A percentile compares a stretch with the other conserved stretches of the same genome.
Conservation (phyloP, 2,888 invertebrate genomes). For the Camptogramma bilineatum region DNA sequence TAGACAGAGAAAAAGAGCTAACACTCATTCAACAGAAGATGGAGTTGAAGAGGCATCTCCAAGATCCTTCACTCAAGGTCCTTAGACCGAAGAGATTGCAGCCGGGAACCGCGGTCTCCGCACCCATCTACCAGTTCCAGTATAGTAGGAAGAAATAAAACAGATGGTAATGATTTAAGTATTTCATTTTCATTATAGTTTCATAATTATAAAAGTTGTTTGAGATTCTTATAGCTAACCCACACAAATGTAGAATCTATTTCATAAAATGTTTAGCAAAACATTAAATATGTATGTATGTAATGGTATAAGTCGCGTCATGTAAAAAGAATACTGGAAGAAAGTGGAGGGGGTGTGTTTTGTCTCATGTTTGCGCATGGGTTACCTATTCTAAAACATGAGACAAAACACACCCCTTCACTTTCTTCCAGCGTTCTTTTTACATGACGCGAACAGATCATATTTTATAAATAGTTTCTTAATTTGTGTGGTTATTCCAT, state of each 20-base stretch:
- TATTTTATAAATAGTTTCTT: background rate
- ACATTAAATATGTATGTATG: too few relatives aligned
- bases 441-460: too few relatives aligned
- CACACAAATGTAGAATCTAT: background rate
- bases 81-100: constrained; percentile 88
- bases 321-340: too few relatives aligned
- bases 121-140: constrained; percentile 92
- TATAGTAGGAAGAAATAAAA: constrained; percentile 92
- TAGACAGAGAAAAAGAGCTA: constrained; percentile 91
- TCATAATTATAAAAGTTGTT: constrained; percentile 11
- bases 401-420: too few relatives aligned
- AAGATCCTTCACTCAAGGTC: constrained; percentile 82
- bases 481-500: background rate
- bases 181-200: constrained; percentile 36
- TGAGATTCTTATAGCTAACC: background rate
- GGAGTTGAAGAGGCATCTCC: constrained; percentile 88
- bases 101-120: constrained; percentile 87
- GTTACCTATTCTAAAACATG: too few relatives aligned
- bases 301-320: too few relatives aligned
- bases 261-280: background rate
- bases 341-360: too few relatives aligned
- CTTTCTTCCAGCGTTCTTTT: too few relatives aligned
- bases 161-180: constrained; percentile 23
- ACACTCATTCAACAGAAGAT: constrained; percentile 91
- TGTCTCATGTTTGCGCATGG: too few relatives aligned